Conservation (phyloP, 2,888 invertebrate genomes). For the Liopterus haemorrhoidalis region DNA sequence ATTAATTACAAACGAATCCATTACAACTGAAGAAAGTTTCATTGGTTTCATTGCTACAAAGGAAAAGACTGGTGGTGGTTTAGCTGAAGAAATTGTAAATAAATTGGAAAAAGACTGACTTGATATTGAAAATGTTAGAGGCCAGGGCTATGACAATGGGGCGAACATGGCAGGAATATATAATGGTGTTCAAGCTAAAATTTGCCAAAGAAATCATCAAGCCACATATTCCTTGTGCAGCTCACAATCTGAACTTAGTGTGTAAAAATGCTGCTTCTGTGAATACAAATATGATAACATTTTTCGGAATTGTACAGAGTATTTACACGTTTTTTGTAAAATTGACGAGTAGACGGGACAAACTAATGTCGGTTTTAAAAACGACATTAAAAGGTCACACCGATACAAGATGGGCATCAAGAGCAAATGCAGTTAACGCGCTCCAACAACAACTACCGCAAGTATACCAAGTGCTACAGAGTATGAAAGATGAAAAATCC, state of each 20-base stretch:
- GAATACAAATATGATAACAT: constrained; percentile 3
- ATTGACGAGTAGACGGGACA: not conserved
- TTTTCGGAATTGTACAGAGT: constrained; percentile 5
- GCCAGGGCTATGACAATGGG: constrained; percentile 28
- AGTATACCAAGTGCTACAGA: not conserved
- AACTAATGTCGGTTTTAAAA: not conserved
- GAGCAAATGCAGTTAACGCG: constrained; percentile 1
- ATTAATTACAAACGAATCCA: not conserved
- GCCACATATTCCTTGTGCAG: constrained; percentile 13
- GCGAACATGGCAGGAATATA: constrained; percentile 28
- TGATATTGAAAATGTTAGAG: not conserved
- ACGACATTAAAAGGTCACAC: not conserved
- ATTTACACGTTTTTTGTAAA: not conserved
- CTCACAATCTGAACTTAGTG: not conserved
- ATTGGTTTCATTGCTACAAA: constrained; percentile 14
- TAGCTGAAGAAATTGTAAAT: not conserved
- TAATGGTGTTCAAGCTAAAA: constrained; percentile 22
- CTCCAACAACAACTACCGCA: constrained; percentile 1
- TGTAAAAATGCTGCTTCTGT: constrained; percentile 1
- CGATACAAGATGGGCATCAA: not conserved
- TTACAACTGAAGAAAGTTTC: constrained; percentile 15
- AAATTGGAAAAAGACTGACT: not conserved
- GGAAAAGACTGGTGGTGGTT: constrained; percentile 8
- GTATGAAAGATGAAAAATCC: not conserved
- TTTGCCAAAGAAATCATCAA: constrained; percentile 22